Percentiles rank a stretch among this genome's conserved stretches.
These are phyloP conservation scores for Amphipoea oculea DNA, from an alignment of 2,888 invertebrate genomes.

Conservation along the genomic window DNA sequence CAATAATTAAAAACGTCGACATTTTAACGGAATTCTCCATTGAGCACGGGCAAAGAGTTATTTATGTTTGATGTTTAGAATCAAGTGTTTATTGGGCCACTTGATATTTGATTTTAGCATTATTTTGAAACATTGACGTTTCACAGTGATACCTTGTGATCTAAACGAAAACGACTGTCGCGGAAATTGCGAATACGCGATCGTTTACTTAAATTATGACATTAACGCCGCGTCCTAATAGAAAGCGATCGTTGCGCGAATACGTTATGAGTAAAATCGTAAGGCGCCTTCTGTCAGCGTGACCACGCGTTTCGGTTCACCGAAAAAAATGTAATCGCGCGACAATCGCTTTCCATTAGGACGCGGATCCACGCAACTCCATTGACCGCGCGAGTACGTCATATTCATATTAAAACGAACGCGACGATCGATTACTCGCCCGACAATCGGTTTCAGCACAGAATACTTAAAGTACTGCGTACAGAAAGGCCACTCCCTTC, in stretches of 20 bases:
- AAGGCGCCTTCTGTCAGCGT: no score
- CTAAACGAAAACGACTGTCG: background rate
- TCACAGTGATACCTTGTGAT: background rate
- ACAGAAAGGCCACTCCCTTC: no score
- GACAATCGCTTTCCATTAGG: no score
- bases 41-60: constrained; percentile 18
- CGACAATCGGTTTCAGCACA: background rate
- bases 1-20: constrained; percentile 53
- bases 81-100: no score
- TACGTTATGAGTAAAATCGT: background rate
- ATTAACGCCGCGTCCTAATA: background rate
- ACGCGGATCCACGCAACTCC: no score
- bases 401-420: background rate
- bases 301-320: no score
- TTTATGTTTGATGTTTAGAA: constrained; percentile 4
- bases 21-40: constrained; percentile 24
- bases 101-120: background rate
- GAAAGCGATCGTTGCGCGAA: background rate
- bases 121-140: background rate
- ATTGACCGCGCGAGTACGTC: no score
- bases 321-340: no score
- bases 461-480: no score
- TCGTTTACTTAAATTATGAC: background rate
- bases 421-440: background rate
- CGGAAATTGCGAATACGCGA: background rate